Conservation (phyloP, 2,888 invertebrate species). For the Ectemnius lituratus region DNA sequence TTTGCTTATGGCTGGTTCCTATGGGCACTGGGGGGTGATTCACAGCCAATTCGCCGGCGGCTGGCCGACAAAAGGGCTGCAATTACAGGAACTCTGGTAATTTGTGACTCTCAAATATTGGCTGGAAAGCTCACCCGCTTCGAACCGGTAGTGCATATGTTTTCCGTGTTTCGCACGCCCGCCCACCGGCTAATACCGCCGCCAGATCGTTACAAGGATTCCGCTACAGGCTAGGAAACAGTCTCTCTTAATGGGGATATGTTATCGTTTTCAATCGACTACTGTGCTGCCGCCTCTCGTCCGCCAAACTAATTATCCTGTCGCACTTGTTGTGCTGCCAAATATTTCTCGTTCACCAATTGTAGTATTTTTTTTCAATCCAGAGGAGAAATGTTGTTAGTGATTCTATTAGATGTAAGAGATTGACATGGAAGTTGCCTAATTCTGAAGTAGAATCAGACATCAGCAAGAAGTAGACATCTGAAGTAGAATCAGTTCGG, state of each 20-base stretch:
- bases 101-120: slow-evolving; percentile 58
- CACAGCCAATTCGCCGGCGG: slow-evolving; percentile 40
- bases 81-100: slow-evolving; percentile 45
- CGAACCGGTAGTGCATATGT: slow-evolving; percentile 36
- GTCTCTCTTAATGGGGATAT: slow-evolving; percentile 24
- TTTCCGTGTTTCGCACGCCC: slow-evolving; percentile 28
- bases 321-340: background rate
- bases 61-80: slow-evolving; percentile 28
- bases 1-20: slow-evolving; percentile 42
- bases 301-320: slow-evolving; percentile 30
- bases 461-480: too few species aligned
- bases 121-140: slow-evolving; percentile 11
- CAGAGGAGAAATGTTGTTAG: too few species aligned
- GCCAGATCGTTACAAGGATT: slow-evolving; percentile 21
- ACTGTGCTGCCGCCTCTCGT: slow-evolving; percentile 8
- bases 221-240: slow-evolving; percentile 23
- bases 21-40: slow-evolving; percentile 39
- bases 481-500: too few species aligned
- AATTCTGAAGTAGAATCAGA: too few species aligned
- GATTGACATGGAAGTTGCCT: too few species aligned
- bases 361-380: too few species aligned
- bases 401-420: too few species aligned
- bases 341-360: background rate
- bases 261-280: slow-evolving; percentile 30
- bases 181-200: slow-evolving; percentile 28